Evolutionary conservation across 2,888 invertebrate species (phyloP), one percentile per base, ranked within the genome.

Genomic region (Rhaphigaster nebulosa): DNA sequence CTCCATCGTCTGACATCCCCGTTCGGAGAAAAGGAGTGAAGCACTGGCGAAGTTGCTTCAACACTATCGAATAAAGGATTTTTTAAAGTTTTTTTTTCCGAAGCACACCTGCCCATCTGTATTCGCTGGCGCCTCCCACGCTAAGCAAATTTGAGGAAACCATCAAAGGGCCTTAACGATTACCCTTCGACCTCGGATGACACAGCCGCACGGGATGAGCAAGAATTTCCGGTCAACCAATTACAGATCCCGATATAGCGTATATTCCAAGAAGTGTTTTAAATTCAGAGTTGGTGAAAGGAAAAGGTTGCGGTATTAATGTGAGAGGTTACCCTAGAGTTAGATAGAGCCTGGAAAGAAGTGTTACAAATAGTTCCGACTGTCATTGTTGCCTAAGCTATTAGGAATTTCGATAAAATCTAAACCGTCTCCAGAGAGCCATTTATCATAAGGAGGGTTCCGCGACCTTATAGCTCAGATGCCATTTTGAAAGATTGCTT

Each of bases 341-440:
- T 38, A 10, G 80, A 45, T 13, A 8, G 80, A 45, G 80, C 6
- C 80, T 41, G 80, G 80, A 41, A 38, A 41, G 80, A 29, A 70
- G 80, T 84, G 80, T 84, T 84, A 84, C 45, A 84, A 84, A 84
- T 84, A 84, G 80, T 84, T 4, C 26, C 26, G 80, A 26, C 41
- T 45, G 80, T 84, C 80, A 84, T 38, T 38, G 80, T 84, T 38
- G 80, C 80, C 80, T 45, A 45, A 84, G 80, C 80, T 84, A 84
- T 84, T 84, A 84, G 80, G 80, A 84, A 84, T 84, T 84, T 84
- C 80, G 80, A 84, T 84, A 84, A 84, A 84, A 84, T 84, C 80
- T 84, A 41, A 84, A 45, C 80, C 45, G 80, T 84, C 80, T 84
- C 26, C 80, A 26, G 12, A 23, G 34, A 8, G 34, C 45, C 80